phyloP scores from a whole-genome alignment of 1,140 invertebrate species.

The Andricus grossulariae region DNA sequence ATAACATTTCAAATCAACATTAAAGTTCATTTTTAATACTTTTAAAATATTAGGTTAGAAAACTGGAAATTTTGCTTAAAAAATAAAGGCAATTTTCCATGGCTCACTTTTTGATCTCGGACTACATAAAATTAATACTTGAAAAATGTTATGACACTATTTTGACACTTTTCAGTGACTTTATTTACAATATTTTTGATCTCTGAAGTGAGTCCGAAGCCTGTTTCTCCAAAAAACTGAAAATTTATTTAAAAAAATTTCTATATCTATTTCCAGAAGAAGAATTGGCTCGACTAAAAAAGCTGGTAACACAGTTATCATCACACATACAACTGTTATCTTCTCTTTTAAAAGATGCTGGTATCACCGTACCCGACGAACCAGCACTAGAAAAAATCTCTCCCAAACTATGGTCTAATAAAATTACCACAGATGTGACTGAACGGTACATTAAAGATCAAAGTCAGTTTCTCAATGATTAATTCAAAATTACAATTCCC shows the following conservation, averaged over 20 bases:
- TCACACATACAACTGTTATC: conserved; percentile 70
- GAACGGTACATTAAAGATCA: conserved; percentile 63
- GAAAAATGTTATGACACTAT: too few species aligned
- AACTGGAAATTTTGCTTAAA: too few species aligned
- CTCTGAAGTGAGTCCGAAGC: too few species aligned
- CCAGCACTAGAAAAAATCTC: conserved; percentile 74
- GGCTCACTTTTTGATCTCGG: too few species aligned
- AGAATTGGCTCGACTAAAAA: conserved; percentile 70
- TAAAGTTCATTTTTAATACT: too few species aligned
- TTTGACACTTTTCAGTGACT: too few species aligned
- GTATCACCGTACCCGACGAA: conserved; percentile 72
- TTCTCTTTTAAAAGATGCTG: conserved; percentile 69
- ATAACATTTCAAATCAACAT: too few species aligned
- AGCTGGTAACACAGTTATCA: conserved; percentile 69
- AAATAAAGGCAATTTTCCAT: too few species aligned
- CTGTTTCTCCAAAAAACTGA: not conserved
- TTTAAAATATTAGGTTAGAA: too few species aligned
- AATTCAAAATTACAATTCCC: not conserved
- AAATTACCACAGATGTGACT: conserved; percentile 70
- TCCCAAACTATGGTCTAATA: conserved; percentile 74
- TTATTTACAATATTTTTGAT: too few species aligned
- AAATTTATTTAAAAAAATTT: conserved; percentile 18
- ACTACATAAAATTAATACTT: too few species aligned
- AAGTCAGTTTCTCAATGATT: conserved; percentile 50
- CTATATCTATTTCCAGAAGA: conserved; percentile 61